Evolutionary conservation across 2,888 invertebrate genomes (phyloP), one percentile per base, ranked within the genome.

Genomic region (Mythimna lalbum): DNA sequence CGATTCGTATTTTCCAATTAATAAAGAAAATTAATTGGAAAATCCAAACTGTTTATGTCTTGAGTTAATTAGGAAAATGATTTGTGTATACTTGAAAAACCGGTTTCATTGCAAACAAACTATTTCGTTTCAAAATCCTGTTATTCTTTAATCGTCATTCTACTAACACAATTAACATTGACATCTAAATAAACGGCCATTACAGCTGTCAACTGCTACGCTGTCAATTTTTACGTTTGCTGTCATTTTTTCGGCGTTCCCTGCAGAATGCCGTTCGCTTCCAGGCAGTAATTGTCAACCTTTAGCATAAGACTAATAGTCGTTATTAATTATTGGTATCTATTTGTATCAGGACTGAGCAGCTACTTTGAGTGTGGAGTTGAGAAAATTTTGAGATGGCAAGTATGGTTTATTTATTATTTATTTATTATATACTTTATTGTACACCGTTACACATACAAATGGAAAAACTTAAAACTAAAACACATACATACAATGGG

Each of bases 171-270:
- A 21, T 69, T 66, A 27, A 17, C 1, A 23, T 23, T 72, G 70
- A 57, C 73, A 33, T 62, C 63, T 49, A 59, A 63, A 63, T 59
- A n/a, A 27, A 53, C 52, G 19, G 47, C 76, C 52, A 53, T 53
- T 60, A 47, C 47, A 21, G 60, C 33, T 68, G 50, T 76, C 77
- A 69, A 63, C 63, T 69, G 52, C 56, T 61, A 65, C 55, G 55
- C 43, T 63, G 75, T 59, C 74, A 83, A 83, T 86, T 78, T 82
- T 52, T 63, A 69, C 66, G 77, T 83, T 63, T 73, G 62, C 70
- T 77, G 83, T 82, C 80, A 82, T 73, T 80, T 85, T 86, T 86
- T 82, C 75, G 79, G 59, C 23, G 52, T 59, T 67, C 50, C 60
- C 63, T 33, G 31, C 31, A 68, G 61, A 69, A 72, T 63, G 69